Evolutionary conservation across 1,140 invertebrate genomes (phyloP), one percentile per base, ranked within the genome.

Genomic region (Heliconius congener): DNA sequence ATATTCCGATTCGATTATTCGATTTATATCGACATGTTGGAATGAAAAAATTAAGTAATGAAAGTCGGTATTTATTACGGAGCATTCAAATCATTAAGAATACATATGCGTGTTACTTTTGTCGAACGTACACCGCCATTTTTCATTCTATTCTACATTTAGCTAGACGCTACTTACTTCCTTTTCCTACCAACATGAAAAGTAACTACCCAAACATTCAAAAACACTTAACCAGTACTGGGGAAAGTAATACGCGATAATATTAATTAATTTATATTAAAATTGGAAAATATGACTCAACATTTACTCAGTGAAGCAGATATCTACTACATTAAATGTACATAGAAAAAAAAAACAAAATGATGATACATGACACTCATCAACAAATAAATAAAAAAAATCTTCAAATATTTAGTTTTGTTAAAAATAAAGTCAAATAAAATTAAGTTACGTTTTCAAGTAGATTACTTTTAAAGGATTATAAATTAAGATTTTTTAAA

Each of bases 141-240:
- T 30, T 4, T 16, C n/a, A 66, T 66, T 30, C 0, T 66, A 66
- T 3, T 27, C 60, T 66, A 66, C 60, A 23, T 11, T 11, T 2
- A 18, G 11, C 11, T 66, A 66, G 3, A 13, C 23, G 60, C 60
- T 66, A 66, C 27, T 16, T 30, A 3, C 3, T 72, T 42, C 42
- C 3, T 72, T 42, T 72, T 37, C 34, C 37, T 72, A 66, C 23
- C 60, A 66, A 66, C 60, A 66, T 57, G 18, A n/a, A 55, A 55
- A 55, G 2, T 16, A 27, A 66, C 60, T 66, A 66, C 60, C 55
- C 55, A 23, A 57, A 66, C 60, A 66, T 27, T 66, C 27, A 66
- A 66, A 66, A 66, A 66, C 60, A 66, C 60, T 66, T 27, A 66
- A 66, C 60, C 60, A 66, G 60, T 30, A 66, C 60, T 66, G 27